Evolutionary conservation across 2,113 vertebrate genomes (phyloP).

Genomic region (Tyto alba): DNA sequence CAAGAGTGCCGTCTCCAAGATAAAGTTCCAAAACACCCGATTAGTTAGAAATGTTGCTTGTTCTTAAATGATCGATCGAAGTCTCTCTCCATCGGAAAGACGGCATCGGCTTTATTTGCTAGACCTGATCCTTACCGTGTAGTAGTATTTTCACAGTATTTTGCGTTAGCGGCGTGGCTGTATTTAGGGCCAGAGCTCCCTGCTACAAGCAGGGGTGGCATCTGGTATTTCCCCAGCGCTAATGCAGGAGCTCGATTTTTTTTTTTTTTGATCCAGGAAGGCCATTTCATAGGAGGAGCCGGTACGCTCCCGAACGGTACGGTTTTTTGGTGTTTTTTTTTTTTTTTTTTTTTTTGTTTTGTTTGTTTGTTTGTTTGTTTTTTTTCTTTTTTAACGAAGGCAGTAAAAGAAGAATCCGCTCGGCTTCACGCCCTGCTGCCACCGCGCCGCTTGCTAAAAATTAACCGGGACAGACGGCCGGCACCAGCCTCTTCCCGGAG

Average conservation of each 20-base stretch:
- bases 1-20: background rate
- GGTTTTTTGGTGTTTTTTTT: no score
- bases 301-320: background rate
- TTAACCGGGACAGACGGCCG: background rate
- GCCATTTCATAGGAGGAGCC: background rate
- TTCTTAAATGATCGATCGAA: rapidly evolving
- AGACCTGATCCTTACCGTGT: rapidly evolving
- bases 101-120: rapidly evolving
- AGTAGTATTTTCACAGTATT: rapidly evolving
- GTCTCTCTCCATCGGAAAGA: no score
- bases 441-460: background rate
- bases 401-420: background rate
- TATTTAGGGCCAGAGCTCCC: rapidly evolving
- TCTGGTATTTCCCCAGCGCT: rapidly evolving
- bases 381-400: no score
- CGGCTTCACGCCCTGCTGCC: background rate
- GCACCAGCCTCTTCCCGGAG: background rate
- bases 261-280: background rate
- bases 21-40: rapidly evolving
- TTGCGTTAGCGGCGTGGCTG: rapidly evolving
- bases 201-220: rapidly evolving
- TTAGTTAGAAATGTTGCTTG: rapidly evolving
- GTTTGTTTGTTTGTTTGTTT: no score
- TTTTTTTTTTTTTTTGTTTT: no score
- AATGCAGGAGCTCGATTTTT: rapidly evolving